These are phyloP conservation scores for Eufriesea mexicana DNA, from an alignment of 1,140 invertebrate genomes.

Conservation along the genomic window DNA sequence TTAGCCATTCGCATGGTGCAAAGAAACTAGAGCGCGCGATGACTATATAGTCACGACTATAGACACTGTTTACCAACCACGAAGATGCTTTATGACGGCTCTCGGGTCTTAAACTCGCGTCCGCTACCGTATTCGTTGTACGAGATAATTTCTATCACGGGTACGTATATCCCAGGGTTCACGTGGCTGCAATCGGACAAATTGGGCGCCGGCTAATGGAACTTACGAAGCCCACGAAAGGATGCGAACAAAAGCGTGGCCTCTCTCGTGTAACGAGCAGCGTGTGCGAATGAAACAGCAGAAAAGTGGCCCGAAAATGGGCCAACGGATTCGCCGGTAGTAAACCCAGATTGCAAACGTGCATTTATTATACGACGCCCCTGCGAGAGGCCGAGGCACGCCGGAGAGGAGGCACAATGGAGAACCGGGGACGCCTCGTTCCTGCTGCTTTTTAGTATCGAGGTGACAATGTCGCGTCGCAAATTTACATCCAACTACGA, in stretches of 20 bases:
- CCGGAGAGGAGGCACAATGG: constrained; percentile 47
- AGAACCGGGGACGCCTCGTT: constrained; percentile 58
- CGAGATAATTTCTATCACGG: neutral
- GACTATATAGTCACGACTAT: too few relatives aligned
- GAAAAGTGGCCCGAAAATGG: constrained; percentile 67
- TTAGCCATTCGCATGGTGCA: too few relatives aligned
- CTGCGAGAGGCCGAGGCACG: constrained; percentile 1
- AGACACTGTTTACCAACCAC: neutral
- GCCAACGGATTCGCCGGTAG: constrained; percentile 61
- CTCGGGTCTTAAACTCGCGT: neutral
- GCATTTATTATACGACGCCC: constrained; percentile 61
- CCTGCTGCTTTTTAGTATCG: constrained; percentile 58
- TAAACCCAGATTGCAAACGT: constrained; percentile 68
- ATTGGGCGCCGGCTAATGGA: constrained; percentile 57
- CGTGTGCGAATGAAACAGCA: constrained; percentile 48
- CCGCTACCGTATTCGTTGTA: too few relatives aligned
- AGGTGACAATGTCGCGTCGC: constrained; percentile 60
- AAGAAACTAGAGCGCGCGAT: too few relatives aligned
- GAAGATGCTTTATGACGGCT: too few relatives aligned
- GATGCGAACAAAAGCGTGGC: constrained; percentile 57
- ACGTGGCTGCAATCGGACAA: constrained; percentile 56
- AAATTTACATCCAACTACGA: constrained; percentile 8
- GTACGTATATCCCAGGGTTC: neutral
- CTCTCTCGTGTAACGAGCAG: constrained; percentile 37
- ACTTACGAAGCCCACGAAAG: constrained; percentile 42